Evolutionary conservation across 2,797 vertebrate species (phyloP), one percentile per base, ranked within the genome.

Genomic region (Vespertilio murinus): DNA sequence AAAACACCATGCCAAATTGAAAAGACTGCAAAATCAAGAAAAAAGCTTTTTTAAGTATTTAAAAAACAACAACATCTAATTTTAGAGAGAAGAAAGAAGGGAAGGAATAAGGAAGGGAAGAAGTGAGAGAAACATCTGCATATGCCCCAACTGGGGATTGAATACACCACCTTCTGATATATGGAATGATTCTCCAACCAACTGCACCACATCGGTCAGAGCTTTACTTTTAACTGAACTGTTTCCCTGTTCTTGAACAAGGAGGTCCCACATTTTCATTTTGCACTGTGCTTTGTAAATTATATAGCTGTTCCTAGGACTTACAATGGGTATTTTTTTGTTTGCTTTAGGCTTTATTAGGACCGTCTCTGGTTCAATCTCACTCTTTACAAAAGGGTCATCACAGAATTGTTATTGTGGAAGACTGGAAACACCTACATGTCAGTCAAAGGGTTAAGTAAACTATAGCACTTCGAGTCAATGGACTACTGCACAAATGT

Each of bases 331-430:
- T 25, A 47, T 71, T 65, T 88, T 54, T 85, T 28, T 5, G 28
- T 28, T 28, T 71, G 77, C 91, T 90, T 91, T 79, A 89, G 80
- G 80, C 56, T 74, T 82, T 86, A 86, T 4, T 61, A 14, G 35
- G 65, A 80, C 40, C 0, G 18, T 11, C 18, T 91, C 33, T 93
- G 47, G 84, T 78, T 85, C 80, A 88, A 93, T 22, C 8, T 90
- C 42, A 33, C 49, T 73, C 8, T 69, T 92, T 93, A 59, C 65
- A 71, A 20, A 93, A 42, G 17, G 38, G 12, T 88, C 64, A 93
- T 69, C 73, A 40, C 10, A 73, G 7, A 52, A 69, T 6, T 87
- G 40, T 67, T 74, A 40, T 3, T 77, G 30, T 82, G 56, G 42
- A 83, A 61, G 28, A 84, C 22, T 16, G 20, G 56, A 90, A 88